Evolutionary conservation across 35 echinoderm and acorn worm species (phyloP), one percentile per base, ranked within the genome.

Genomic region (Holothuria glaberrima): DNA sequence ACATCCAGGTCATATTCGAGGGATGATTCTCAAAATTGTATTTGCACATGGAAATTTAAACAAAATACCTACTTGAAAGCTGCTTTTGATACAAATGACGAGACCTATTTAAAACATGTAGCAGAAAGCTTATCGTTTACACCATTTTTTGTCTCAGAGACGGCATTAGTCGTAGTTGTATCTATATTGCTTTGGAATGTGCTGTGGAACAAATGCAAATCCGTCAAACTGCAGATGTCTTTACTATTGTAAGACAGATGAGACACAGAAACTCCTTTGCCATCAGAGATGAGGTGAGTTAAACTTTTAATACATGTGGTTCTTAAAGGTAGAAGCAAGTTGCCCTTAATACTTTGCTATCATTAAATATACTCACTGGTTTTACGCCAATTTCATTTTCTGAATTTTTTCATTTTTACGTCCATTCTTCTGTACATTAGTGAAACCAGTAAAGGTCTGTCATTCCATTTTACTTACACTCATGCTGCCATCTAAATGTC

Each of bases 241-340:
- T 92, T 70, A 84, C 75, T 18, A 69, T 45, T 6, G 58, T 76
- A 22, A 92, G 76, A 81, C 38, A 81, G 45, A 81, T 81, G 76
- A 81, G 76, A 21, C 38, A 81, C 6, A 86, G 83, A 87, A 72
- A 59, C 28, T 75, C 19, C 82, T 56, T 29, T 28, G 52, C 25
- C 25, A 81, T 81, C 36, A 30, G 45, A 79, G 17, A 31, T 10
- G 13, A 79, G 75, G 75, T 79, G 4, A 79, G 20, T n/a, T n/a
- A n/a, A n/a, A n/a, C n/a, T n/a, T n/a, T n/a, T n/a, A n/a, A n/a
- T n/a, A n/a, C n/a, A n/a, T n/a, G n/a, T n/a, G n/a, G n/a, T n/a
- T n/a, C n/a, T n/a, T n/a, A n/a, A n/a, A n/a, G n/a, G n/a, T n/a
- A n/a, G n/a, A n/a, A n/a, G n/a, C n/a, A n/a, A n/a, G n/a, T n/a